phyloP scores from a whole-genome alignment of 1,140 invertebrate genomes.

The Euura lappo region DNA sequence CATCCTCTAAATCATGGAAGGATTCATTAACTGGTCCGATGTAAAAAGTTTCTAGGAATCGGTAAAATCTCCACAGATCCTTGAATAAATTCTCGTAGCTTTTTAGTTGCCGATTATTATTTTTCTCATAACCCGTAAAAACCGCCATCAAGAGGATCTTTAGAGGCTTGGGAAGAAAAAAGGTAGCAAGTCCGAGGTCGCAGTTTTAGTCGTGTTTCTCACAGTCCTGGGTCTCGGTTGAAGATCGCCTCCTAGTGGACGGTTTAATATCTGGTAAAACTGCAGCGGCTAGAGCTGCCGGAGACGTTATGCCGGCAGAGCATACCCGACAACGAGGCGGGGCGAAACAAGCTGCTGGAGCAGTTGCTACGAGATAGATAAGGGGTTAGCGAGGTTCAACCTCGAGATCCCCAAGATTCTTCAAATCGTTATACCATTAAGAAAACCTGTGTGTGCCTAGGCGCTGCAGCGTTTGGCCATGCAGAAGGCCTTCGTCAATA shows the following conservation, averaged over 20 bases:
- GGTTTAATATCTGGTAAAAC: conserved; percentile 7
- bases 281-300: conserved; percentile 17
- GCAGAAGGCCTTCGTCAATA: conserved; percentile 1
- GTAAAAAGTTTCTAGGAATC: too few species aligned
- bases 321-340: neutral
- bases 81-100: too few species aligned
- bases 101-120: too few species aligned
- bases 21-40: too few species aligned
- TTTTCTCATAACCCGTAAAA: too few species aligned
- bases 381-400: conserved; percentile 45
- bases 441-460: conserved; percentile 26
- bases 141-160: too few species aligned
- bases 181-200: too few species aligned
- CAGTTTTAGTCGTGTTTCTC: conserved; percentile 8
- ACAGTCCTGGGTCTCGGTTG: neutral
- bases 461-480: neutral
- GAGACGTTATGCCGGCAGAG: conserved; percentile 12
- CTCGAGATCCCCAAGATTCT: conserved; percentile 48
- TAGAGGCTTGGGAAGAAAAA: too few species aligned
- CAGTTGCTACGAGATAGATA: conserved; percentile 41
- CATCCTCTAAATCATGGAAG: too few species aligned
- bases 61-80: too few species aligned
- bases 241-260: neutral
- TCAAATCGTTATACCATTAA: conserved; percentile 48
- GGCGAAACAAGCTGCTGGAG: conserved; percentile 16